phyloP scores from a whole-genome alignment of 2,888 invertebrate genomes.

The Cheilosia impressa region DNA sequence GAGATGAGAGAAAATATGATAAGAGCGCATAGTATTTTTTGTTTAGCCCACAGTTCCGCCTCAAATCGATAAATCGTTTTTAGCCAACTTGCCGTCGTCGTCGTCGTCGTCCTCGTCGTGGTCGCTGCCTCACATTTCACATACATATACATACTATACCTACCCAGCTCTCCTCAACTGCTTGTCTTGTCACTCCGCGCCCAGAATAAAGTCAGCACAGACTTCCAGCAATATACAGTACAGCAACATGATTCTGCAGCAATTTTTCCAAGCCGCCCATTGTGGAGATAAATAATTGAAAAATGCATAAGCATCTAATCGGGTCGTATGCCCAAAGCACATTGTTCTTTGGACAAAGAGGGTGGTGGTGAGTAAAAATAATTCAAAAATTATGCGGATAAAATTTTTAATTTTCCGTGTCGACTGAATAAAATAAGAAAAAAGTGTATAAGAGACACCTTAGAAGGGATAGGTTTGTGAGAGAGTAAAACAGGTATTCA shows the following conservation, averaged over 20 bases:
- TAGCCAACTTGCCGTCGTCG: slow-evolving; percentile 73
- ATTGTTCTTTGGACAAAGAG: slow-evolving; percentile 56
- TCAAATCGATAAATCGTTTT: slow-evolving; percentile 75
- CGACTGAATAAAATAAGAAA: slow-evolving; percentile 66
- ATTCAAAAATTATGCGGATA: slow-evolving; percentile 83
- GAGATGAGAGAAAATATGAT: slow-evolving; percentile 72
- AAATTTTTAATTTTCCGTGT: slow-evolving; percentile 81
- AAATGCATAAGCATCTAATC: slow-evolving; percentile 76
- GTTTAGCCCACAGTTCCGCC: slow-evolving; percentile 74
- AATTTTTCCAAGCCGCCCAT: slow-evolving; percentile 73
- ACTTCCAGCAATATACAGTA: slow-evolving; percentile 53
- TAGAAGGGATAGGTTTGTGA: slow-evolving; percentile 64
- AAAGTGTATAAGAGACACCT: slow-evolving; percentile 58
- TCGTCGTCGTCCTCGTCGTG: slow-evolving; percentile 48
- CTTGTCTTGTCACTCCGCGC: slow-evolving; percentile 73
- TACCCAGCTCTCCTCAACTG: slow-evolving; percentile 47
- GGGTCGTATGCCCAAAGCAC: slow-evolving; percentile 74
- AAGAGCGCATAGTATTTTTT: slow-evolving; percentile 69
- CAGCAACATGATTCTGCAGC: slow-evolving; percentile 68
- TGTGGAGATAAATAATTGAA: slow-evolving; percentile 75
- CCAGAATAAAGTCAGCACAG: slow-evolving; percentile 62
- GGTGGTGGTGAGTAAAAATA: slow-evolving; percentile 80
- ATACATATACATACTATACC: neutral
- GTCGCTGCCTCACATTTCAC: slow-evolving; percentile 51
- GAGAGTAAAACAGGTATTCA: slow-evolving; percentile 71